phyloP scores from a whole-genome alignment of 2,113 vertebrate genomes.

The Pomatostomus ruficeps region DNA sequence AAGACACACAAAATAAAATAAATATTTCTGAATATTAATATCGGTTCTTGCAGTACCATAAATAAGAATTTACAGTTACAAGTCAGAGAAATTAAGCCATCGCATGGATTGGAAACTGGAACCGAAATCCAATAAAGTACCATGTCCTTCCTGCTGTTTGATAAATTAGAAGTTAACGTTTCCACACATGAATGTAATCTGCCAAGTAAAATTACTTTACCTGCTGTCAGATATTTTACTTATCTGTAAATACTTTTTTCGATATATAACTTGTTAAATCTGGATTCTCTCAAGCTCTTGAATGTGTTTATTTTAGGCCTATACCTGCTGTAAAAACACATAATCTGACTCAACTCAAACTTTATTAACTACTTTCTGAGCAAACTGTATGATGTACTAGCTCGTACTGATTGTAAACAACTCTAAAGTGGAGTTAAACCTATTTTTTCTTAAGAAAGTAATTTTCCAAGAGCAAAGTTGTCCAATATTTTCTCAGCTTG shows the following conservation, averaged over 20 bases:
- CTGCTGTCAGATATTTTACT: neutral
- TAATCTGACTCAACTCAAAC: neutral
- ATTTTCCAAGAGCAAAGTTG: neutral
- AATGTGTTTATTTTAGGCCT: neutral
- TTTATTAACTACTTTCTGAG: neutral
- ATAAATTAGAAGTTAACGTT: slow-evolving; percentile 29
- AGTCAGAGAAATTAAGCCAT: neutral
- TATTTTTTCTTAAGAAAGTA: neutral
- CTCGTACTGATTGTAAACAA: neutral
- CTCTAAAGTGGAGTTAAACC: neutral
- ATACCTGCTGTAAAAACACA: neutral
- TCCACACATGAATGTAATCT: slow-evolving; percentile 1
- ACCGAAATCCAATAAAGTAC: neutral
- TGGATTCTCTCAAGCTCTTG: neutral
- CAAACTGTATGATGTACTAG: neutral
- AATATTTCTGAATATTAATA: neutral
- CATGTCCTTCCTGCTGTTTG: neutral
- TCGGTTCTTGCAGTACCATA: neutral
- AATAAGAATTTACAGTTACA: neutral
- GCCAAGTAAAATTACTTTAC: slow-evolving; percentile 13
- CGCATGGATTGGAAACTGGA: neutral
- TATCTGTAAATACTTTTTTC: neutral
- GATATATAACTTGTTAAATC: neutral
- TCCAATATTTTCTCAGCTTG: neutral
- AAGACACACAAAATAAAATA: neutral